Evolutionary conservation across 1,140 invertebrate species (phyloP), one percentile per base, ranked within the genome.

Genomic region (Tenebrio molitor): DNA sequence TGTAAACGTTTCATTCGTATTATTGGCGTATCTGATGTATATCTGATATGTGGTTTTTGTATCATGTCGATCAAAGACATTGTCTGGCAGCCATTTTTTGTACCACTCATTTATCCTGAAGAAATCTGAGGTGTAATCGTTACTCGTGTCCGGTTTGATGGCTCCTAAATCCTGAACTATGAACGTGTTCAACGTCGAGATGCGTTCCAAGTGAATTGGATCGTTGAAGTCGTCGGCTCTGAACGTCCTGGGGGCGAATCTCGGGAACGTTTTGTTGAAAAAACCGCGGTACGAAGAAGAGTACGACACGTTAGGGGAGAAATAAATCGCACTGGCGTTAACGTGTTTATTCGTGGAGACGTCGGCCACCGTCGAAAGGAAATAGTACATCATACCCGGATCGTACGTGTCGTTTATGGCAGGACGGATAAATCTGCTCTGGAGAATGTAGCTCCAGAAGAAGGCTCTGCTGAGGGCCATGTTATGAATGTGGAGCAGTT

Each of bases 361-460:
- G 84, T 99, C 97, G 0, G 97, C 96, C 0, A 97, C 93, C 0
- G 95, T 92, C 0, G 96, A 97, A 14, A 99, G 85, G 80, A 98
- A 97, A 80, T 98, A 97, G 81, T 99, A 99, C 95, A 98, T 97
- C 90, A 99, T 95, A 65, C 97, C 97, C 0, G 97, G 97, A 86
- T 98, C 96, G 74, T 96, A 95, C 0, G 94, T 94, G 78, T 96
- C 94, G 81, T 95, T 95, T 14, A 94, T 95, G 10, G 93, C 93
- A 0, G 94, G 94, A 39, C 94, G 84, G 74, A 96, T 96, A 76
- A 95, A 96, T 73, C 93, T 85, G 0, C 94, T 93, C 82, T 99
- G 97, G 0, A 98, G 87, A 42, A 98, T 96, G 76, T 97, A 97
- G 83, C 95, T 97, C 91, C 94, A 98, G 83, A 95, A 99, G 83